Conservation (phyloP, 30 jellyfish, hydroid and myxozoan species). For the Cassiopea xamachana region DNA sequence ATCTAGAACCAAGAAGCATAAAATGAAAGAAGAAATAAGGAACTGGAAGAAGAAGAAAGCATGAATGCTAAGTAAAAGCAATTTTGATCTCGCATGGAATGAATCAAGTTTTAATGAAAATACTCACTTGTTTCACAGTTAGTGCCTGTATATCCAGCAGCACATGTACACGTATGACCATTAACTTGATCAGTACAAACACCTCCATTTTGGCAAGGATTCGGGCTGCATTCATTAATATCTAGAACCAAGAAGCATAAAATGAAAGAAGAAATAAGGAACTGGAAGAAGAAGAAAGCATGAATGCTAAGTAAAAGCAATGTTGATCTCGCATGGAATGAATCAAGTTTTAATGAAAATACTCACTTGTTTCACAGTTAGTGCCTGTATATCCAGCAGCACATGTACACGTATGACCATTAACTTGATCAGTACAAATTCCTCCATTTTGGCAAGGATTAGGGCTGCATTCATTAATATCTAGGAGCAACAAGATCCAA, state of each 20-base stretch:
- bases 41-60: not conserved
- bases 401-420: slow-evolving; percentile 20
- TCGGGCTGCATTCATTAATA: too few species aligned
- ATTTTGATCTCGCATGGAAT: not conserved
- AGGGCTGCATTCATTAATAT: slow-evolving; percentile 35
- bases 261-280: not conserved
- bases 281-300: not conserved
- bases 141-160: too few species aligned
- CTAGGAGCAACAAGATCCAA: not conserved
- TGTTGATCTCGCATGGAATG: too few species aligned
- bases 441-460: slow-evolving; percentile 67
- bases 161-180: too few species aligned
- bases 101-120: too few species aligned
- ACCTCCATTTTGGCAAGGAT: too few species aligned
- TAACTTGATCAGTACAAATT: slow-evolving; percentile 11
- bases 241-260: not conserved
- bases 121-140: too few species aligned
- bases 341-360: too few species aligned
- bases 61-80: not conserved
- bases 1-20: not conserved
- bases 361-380: slow-evolving; percentile 24
- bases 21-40: not conserved
- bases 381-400: slow-evolving; percentile 39
- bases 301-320: too few species aligned
- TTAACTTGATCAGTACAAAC: too few species aligned